Base-by-base conservation (phyloP, 2,113 vertebrate genomes). In the Myiopsitta monachus region DNA sequence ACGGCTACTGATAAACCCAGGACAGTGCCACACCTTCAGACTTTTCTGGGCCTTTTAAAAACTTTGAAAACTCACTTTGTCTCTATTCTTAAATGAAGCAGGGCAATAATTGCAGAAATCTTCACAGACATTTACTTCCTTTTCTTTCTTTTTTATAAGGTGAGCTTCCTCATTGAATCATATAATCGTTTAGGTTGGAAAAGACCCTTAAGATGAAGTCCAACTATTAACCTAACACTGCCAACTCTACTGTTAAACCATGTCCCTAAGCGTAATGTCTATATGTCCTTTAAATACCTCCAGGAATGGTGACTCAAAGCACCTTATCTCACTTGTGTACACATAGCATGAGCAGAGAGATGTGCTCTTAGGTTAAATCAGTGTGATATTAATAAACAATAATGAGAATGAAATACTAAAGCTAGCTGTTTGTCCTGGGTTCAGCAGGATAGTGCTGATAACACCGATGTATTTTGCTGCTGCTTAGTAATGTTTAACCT, bases 341-440 rank as follows among this genome's bases (percentile, higher is more conserved):
- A 57, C 33, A 57, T 63, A 27, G 55, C 70, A 63, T 28, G 13
- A 63, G 27, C 27, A 44, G 30, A 43, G 83, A 63, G 21, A 55
- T 33, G 30, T 38, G 52, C 21, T 57, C 15, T 54, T 43, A 49
- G 43, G 36, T 72, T 79, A 67, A 90, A 66, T 54, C 4, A 54
- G 19, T 54, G 33, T 38, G 44, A 61, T 69, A 63, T 81, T 92
- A 90, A 79, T 90, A 83, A 88, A 88, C 24, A 63, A 38, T 44
- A 1, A n/a, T 21, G n/a, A 85, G 27, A 84, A 78, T 41, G 15
- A 76, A 86, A 59, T 61, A 51, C 39, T 51, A 21, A 49, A 87
- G 9, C 15, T 67, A 36, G 19, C 12, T 79, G 43, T 68, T 79
- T 46, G 19, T 46, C 19, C 46, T 46, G 46, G 46, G 19, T 46